phyloP scores from a whole-genome alignment of 2,113 vertebrate genomes.

The Engraulis encrasicolus region DNA sequence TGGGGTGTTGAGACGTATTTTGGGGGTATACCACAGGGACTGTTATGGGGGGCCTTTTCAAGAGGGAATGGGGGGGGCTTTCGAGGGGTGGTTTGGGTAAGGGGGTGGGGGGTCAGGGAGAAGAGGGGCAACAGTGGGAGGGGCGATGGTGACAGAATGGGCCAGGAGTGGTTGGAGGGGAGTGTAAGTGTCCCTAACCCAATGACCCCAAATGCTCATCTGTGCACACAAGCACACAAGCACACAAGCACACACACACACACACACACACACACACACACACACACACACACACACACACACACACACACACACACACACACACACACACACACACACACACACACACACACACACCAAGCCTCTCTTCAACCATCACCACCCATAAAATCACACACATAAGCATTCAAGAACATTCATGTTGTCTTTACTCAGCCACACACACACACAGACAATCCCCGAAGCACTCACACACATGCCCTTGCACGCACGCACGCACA shows the following conservation, averaged over 20 bases:
- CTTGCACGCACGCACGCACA: too few relatives aligned
- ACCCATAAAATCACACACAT: neutral
- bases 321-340: constrained; percentile 43
- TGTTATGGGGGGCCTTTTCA: too few relatives aligned
- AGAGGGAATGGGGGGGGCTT: too few relatives aligned
- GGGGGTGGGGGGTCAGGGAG: neutral
- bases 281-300: neutral
- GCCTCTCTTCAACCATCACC: neutral
- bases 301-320: neutral
- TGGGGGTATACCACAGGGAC: too few relatives aligned
- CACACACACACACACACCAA: neutral
- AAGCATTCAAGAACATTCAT: neutral
- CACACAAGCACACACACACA: constrained; percentile 34
- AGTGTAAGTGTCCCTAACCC: neutral
- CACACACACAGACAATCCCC: too few relatives aligned
- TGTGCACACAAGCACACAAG: constrained; percentile 42
- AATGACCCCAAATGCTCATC: neutral
- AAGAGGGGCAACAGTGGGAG: neutral
- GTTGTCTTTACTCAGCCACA: neutral
- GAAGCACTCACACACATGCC: too few relatives aligned
- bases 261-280: neutral
- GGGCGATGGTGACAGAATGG: neutral
- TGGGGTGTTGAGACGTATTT: too few relatives aligned
- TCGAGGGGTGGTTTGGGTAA: too few relatives aligned
- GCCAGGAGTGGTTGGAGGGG: neutral